Evolutionary conservation across 2,113 vertebrate species (phyloP), one percentile per base, ranked within the genome.

Genomic region (Trematocara unimaculatum): DNA sequence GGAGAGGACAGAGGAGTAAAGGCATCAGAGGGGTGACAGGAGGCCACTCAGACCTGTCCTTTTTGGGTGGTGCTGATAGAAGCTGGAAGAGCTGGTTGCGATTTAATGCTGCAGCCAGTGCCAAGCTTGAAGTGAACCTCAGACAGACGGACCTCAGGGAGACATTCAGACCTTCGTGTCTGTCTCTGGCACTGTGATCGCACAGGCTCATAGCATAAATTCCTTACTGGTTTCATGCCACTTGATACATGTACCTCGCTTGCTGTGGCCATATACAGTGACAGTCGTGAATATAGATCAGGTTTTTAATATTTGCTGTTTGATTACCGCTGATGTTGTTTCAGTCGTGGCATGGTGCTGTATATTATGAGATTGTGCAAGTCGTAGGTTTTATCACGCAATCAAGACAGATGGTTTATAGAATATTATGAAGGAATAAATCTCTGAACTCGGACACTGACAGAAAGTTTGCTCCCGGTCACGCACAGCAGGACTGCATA

Each of bases 51-150:
- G 79, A 82, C 31, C 78, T 79, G 88, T 86, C 93, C 94, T 92
- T 96, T 88, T 96, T 87, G 90, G 91, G 95, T 74, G 72, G 62
- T 77, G 89, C 92, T 90, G 85, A 91, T 84, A 91, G 95, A 91
- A 90, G 88, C 91, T 88, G 80, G 72, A 58, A 82, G 93, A 90
- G 88, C 80, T 29, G 74, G 31, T 17, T 79, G 88, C 91, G 89
- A 95, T 95, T 94, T 92, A 93, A 91, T 91, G 62, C 23, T 58
- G 33, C 29, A 7, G 60, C 26, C 77, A 47, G 51, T 90, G 89
- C 91, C 93, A 94, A 91, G 89, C 84, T 82, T 87, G 89, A 88
- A 84, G 62, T 84, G 88, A 88, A 79, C 47, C 88, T 88, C 79
- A 89, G 92, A 87, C 88, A 91, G 64, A 74, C 84, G 72, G 89